A percentile compares a stretch with the other conserved stretches of the same genome.
Evolutionary conservation across 1,140 invertebrate genomes (phyloP).

Genomic region (Drosophila bifasciata): DNA sequence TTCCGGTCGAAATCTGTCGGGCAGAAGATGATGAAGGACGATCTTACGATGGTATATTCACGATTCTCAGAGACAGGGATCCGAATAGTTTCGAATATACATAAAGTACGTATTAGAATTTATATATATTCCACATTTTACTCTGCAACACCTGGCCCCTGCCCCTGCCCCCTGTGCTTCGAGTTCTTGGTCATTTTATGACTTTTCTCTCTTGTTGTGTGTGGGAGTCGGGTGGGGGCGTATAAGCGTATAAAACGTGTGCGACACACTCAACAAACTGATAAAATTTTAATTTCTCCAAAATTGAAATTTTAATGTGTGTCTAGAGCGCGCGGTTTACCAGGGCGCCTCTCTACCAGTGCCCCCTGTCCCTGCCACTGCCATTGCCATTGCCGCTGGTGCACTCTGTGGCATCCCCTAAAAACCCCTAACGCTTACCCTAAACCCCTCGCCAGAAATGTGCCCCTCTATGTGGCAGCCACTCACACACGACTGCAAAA

Average conservation of each 20-base stretch:
- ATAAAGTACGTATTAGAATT: background rate
- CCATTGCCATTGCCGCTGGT: constrained; percentile 3
- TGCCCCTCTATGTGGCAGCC: constrained; percentile 35
- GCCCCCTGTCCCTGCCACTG: background rate
- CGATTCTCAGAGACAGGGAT: background rate
- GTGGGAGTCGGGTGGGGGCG: background rate
- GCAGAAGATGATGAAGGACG: constrained; percentile 3
- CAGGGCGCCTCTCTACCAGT: background rate
- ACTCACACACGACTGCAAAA: constrained; percentile 32
- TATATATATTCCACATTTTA: constrained; percentile 8
- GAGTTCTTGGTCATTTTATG: constrained; percentile 34
- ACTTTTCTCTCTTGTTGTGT: constrained; percentile 19
- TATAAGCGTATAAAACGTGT: constrained; percentile 9
- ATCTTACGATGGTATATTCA: no score
- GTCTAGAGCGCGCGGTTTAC: constrained; percentile 54
- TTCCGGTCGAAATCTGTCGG: constrained; percentile 20
- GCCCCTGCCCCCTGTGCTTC: no score
- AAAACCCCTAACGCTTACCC: constrained; percentile 10
- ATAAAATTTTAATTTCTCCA: constrained; percentile 73
- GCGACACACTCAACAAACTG: constrained; percentile 55
- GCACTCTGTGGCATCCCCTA: constrained; percentile 18
- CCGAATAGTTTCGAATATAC: background rate
- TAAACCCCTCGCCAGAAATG: constrained; percentile 22
- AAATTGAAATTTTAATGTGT: constrained; percentile 76
- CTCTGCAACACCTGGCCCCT: constrained; percentile 17